Percentiles rank a stretch among this genome's conserved stretches.
Evolutionary conservation across 2,888 invertebrate species (phyloP).

Genomic region (Spialia ferax): DNA sequence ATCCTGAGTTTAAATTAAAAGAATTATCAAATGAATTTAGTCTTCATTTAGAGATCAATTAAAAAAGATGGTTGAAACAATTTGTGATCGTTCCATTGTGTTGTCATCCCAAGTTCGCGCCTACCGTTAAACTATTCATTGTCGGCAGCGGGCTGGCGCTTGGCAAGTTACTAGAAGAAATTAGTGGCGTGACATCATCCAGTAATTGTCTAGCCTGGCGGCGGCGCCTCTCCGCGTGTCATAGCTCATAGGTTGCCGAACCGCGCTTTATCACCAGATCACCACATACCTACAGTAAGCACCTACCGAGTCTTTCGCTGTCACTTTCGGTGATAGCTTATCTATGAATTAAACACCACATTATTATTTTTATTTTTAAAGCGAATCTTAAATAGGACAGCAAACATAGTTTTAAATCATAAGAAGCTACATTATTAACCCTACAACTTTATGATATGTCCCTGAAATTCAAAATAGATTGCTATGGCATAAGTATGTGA

Average conservation of each 20-base stretch:
- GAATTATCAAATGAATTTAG: too few relatives aligned
- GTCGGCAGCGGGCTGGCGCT: constrained; percentile 6
- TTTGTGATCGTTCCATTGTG: constrained; percentile 6
- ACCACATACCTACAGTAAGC: too few relatives aligned
- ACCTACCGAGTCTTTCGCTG: background rate
- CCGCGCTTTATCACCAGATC: background rate
- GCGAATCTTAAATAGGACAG: background rate
- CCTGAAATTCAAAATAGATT: too few relatives aligned
- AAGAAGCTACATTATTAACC: too few relatives aligned
- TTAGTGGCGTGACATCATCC: constrained; percentile 63
- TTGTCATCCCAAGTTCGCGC: constrained; percentile 13
- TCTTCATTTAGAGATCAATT: too few relatives aligned
- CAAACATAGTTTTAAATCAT: background rate
- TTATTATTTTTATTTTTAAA: background rate
- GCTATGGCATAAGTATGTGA: too few relatives aligned
- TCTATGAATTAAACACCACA: background rate
- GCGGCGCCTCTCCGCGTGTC: constrained; percentile 11
- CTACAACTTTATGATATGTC: too few relatives aligned
- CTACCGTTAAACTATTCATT: constrained; percentile 28
- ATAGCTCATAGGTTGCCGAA: constrained; percentile 3
- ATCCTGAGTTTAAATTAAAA: too few relatives aligned
- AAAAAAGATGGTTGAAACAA: background rate
- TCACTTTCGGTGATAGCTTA: background rate
- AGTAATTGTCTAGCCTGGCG: constrained; percentile 47
- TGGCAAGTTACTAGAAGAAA: constrained; percentile 46